A percentile compares a stretch with the other conserved stretches of the same genome.
Conservation (phyloP, 2,888 invertebrate species). For the Drymonia ruficornis region DNA sequence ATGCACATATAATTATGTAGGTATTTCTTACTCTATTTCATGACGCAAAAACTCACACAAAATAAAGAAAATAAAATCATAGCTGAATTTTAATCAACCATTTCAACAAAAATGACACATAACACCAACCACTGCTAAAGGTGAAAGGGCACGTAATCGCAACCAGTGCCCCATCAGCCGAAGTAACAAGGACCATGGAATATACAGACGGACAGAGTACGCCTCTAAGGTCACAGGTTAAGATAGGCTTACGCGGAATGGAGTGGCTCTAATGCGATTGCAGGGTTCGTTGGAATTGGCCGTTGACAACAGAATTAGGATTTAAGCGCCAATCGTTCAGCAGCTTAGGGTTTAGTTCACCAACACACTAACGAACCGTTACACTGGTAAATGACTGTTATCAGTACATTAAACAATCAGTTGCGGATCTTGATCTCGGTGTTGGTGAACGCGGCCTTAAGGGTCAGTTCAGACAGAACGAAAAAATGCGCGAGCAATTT, state of each 20-base stretch:
- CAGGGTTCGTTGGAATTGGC: constrained; percentile 27
- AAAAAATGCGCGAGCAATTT: no score
- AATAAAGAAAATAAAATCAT: no score
- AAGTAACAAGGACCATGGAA: constrained; percentile 52
- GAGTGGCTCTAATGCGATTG: constrained; percentile 34
- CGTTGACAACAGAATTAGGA: constrained; percentile 10
- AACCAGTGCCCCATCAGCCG: constrained; percentile 37
- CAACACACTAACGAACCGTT: no score
- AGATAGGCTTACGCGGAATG: constrained; percentile 25
- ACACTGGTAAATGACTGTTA: no score
- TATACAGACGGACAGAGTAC: constrained; percentile 48
- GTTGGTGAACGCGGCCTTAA: no score
- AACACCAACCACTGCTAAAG: constrained; percentile 22
- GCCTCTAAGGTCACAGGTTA: constrained; percentile 41
- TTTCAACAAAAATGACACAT: constrained; percentile 19
- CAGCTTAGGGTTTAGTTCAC: background rate
- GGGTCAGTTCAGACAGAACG: no score
- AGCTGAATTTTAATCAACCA: constrained; percentile 23
- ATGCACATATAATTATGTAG: no score
- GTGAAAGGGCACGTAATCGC: constrained; percentile 33
- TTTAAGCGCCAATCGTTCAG: background rate
- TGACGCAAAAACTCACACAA: no score
- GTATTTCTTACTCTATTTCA: no score
- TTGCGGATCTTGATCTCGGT: no score
- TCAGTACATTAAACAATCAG: no score